Base-by-base conservation (phyloP, 1,140 invertebrate genomes). In the Meloidogyne hapla region DNA sequence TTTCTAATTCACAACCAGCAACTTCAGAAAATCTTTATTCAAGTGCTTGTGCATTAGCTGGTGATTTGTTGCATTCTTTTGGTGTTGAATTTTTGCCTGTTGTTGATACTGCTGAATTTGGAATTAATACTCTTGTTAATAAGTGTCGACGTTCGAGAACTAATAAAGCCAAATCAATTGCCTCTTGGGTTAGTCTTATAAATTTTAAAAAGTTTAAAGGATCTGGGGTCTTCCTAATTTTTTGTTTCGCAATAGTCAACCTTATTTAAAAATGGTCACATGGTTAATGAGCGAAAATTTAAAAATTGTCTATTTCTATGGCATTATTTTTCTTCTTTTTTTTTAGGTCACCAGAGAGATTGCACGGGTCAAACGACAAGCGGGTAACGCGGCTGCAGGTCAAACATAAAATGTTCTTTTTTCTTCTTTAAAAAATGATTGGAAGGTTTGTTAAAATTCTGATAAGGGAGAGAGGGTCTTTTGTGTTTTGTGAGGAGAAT, bases 111-210 rank as follows among this genome's bases (percentile, higher is more conserved):
- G 18, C 68, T 21, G 73, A 75, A 28, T 75, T 75, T 66, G 65
- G 65, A 25, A 67, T 67, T n/a, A 45, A 42, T 23, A 33, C 61
- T 12, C 40, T 75, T 25, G 18, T 75, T 23, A 15, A 10, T n/a
- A 75, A 75, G 15, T 65, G 62, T 62, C 25, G 63, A 40, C 28
- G 75, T 61, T 81, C 80, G 5, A 71, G 69, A 28, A 74, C 63
- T 8, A 80, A 76, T 77, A 81, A 81, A 69, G 74, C 81, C n/a
- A 81, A 81, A 61, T 33, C 81, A 42, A 67, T 81, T 25, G 62
- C 80, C 33, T 81, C 5, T 8, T 81, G 80, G 80, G 80, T 83
- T 1, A 56, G 23, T 48, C 10, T 23, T 26, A 9, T 1, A 9
- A 25, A 21, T n/a, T n/a, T n/a, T n/a, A n/a, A n/a, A n/a, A n/a